Evolutionary conservation across 1,140 invertebrate species (phyloP).

Genomic region (Magallana ariakensis): DNA sequence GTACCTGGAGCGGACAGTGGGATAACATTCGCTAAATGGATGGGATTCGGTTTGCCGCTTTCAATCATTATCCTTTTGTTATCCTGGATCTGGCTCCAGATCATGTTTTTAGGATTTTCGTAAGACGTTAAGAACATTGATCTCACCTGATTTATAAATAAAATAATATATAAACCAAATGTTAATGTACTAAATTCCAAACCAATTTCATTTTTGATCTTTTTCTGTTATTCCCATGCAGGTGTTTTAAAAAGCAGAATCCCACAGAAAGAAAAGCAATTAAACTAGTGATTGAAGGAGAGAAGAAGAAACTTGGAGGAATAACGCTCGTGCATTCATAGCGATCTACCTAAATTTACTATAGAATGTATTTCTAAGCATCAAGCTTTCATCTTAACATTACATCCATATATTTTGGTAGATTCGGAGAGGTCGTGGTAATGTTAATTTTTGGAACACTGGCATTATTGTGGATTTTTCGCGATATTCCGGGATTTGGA

Average conservation of each 20-base stretch:
- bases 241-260: slow-evolving; percentile 42
- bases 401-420: too few species aligned
- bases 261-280: slow-evolving; percentile 81
- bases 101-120: slow-evolving; percentile 63
- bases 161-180: too few species aligned
- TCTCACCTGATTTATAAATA: too few species aligned
- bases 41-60: slow-evolving; percentile 77
- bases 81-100: slow-evolving; percentile 74
- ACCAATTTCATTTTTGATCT: too few species aligned
- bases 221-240: background rate
- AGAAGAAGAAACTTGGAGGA: slow-evolving; percentile 88
- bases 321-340: slow-evolving; percentile 83
- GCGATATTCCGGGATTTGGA: slow-evolving; percentile 89
- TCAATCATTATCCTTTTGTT: slow-evolving; percentile 71
- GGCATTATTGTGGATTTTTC: slow-evolving; percentile 92
- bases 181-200: too few species aligned
- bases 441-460: slow-evolving; percentile 88
- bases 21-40: slow-evolving; percentile 78
- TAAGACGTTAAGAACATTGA: too few species aligned
- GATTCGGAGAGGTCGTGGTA: slow-evolving; percentile 87
- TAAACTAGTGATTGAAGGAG: slow-evolving; percentile 58
- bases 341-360: too few species aligned
- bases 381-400: too few species aligned
- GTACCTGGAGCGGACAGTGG: slow-evolving; percentile 41
- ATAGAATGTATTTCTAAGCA: too few species aligned